phyloP scores from a whole-genome alignment of 2,888 invertebrate genomes.

The Suillia variegata region DNA sequence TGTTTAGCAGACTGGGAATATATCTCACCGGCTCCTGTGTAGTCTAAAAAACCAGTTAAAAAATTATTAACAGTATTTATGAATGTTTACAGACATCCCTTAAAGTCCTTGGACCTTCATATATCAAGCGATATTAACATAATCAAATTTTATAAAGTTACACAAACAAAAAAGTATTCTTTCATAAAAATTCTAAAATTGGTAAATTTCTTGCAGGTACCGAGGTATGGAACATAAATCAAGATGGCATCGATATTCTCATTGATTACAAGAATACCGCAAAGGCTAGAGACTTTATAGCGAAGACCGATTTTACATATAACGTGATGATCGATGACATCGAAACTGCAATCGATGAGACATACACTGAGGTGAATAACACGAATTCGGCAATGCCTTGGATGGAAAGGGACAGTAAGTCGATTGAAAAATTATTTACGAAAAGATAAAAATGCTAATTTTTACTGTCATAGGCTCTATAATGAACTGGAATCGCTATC shows the following conservation, averaged over 20 bases:
- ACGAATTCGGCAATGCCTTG: conserved; percentile 62
- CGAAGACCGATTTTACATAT: conserved; percentile 68
- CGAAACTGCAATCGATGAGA: conserved; percentile 73
- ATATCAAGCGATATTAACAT: too few relatives aligned
- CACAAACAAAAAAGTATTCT: too few relatives aligned
- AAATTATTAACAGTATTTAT: too few relatives aligned
- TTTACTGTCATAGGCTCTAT: conserved; percentile 38
- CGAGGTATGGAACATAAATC: conserved; percentile 59
- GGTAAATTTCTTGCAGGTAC: conserved; percentile 43
- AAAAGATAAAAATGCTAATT: neutral
- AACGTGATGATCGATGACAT: conserved; percentile 77
- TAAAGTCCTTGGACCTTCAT: too few relatives aligned
- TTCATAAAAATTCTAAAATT: too few relatives aligned
- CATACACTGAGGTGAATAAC: conserved; percentile 70
- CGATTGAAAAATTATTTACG: neutral
- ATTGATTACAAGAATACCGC: conserved; percentile 65
- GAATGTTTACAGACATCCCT: too few relatives aligned
- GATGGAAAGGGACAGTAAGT: conserved; percentile 45
- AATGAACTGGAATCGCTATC: conserved; percentile 78
- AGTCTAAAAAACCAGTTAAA: too few relatives aligned
- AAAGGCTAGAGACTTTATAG: conserved; percentile 67
- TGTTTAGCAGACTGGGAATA: too few relatives aligned
- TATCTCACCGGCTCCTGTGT: too few relatives aligned
- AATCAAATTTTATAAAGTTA: too few relatives aligned
- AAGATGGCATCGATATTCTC: conserved; percentile 69